Percentiles rank a stretch among this genome's conserved stretches.
Evolutionary conservation across 2,888 invertebrate species (phyloP).

Genomic region (Zygogramma bicolorata): DNA sequence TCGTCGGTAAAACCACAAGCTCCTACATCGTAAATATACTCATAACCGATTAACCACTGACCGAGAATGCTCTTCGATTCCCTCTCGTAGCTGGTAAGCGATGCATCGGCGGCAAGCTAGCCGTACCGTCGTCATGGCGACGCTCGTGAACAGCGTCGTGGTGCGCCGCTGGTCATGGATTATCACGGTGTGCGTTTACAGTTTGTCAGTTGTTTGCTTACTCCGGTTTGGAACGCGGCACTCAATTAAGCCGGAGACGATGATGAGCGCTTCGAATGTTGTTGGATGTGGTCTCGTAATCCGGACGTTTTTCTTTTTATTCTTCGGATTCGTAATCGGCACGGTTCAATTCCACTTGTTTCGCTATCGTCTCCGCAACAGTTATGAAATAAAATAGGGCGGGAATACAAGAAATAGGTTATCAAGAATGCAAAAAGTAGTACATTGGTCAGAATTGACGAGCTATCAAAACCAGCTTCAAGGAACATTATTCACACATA

Average conservation of each 20-base stretch:
- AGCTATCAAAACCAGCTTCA: too few species aligned
- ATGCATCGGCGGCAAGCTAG: too few species aligned
- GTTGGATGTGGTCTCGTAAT: neutral
- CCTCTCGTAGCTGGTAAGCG: too few species aligned
- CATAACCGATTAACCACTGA: neutral
- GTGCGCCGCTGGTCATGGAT: neutral
- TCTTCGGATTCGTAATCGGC: too few species aligned
- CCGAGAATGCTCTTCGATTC: neutral
- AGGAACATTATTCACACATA: too few species aligned
- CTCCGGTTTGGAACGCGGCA: neutral
- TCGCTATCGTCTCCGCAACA: too few species aligned
- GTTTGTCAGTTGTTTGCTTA: neutral
- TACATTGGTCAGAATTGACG: too few species aligned
- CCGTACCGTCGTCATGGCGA: neutral
- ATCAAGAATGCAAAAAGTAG: too few species aligned
- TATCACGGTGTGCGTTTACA: neutral
- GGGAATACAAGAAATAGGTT: too few species aligned
- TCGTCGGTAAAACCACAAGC: neutral
- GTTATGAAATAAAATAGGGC: too few species aligned
- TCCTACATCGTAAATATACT: neutral
- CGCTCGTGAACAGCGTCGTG: neutral
- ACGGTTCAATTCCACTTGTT: too few species aligned
- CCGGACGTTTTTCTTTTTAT: too few species aligned
- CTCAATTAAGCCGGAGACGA: neutral
- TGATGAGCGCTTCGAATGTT: neutral